Percentiles rank a stretch among this genome's conserved stretches.
Evolutionary conservation across 2,888 invertebrate genomes (phyloP).

Genomic region (Stictocephala bisonia): DNA sequence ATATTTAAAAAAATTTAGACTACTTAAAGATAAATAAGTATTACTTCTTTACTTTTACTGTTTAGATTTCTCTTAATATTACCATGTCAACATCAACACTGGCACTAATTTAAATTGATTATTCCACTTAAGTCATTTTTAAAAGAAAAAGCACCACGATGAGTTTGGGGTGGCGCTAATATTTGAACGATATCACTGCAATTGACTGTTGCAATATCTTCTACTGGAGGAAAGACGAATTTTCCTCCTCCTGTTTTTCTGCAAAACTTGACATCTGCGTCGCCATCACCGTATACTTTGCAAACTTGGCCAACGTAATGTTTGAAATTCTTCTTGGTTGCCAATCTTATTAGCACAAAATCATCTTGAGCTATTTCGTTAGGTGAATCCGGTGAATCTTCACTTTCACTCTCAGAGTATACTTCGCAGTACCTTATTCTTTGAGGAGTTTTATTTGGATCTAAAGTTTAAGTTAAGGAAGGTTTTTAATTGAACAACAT

Average conservation of each 20-base stretch:
- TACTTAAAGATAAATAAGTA: too few relatives aligned
- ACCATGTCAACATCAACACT: too few relatives aligned
- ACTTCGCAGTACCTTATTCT: not conserved
- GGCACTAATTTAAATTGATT: too few relatives aligned
- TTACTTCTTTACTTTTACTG: too few relatives aligned
- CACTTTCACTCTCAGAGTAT: not conserved
- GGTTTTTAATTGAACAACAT: not conserved
- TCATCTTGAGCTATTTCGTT: not conserved
- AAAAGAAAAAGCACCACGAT: too few relatives aligned
- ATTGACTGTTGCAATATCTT: conserved; percentile 12
- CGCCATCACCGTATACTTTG: not conserved
- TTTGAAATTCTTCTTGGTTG: not conserved
- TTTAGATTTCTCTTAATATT: too few relatives aligned
- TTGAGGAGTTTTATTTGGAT: not conserved
- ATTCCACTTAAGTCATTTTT: too few relatives aligned
- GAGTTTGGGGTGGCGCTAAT: too few relatives aligned
- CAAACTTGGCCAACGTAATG: not conserved
- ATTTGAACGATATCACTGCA: not conserved
- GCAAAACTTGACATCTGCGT: conserved; percentile 1
- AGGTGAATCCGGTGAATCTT: not conserved
- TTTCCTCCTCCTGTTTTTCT: conserved; percentile 20
- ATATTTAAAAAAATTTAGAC: too few relatives aligned
- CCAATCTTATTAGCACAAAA: not conserved
- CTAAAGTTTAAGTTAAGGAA: conserved; percentile 21
- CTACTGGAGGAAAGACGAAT: conserved; percentile 3